Evolutionary conservation across 1,140 invertebrate species (phyloP).

Genomic region (Drosophila murphyi): DNA sequence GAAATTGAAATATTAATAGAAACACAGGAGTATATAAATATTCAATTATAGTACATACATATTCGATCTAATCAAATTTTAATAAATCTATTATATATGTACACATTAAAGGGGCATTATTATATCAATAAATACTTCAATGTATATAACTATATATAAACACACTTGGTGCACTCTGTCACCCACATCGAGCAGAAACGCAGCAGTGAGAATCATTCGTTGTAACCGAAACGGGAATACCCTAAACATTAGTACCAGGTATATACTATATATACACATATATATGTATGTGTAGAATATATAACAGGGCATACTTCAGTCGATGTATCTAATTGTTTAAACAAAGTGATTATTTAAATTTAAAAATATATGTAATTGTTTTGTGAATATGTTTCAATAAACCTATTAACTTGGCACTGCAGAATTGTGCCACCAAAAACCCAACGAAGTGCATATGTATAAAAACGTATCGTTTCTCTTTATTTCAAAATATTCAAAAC

Average conservation of each 20-base stretch:
- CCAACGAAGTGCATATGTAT: neutral
- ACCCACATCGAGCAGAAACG: constrained; percentile 35
- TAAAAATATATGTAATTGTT: constrained; percentile 66
- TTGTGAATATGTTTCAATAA: constrained; percentile 76
- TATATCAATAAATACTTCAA: constrained; percentile 39
- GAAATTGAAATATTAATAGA: constrained; percentile 65
- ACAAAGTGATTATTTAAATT: constrained; percentile 72
- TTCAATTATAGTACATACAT: constrained; percentile 56
- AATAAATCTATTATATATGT: constrained; percentile 47
- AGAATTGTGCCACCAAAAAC: constrained; percentile 55
- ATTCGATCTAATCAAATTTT: constrained; percentile 66
- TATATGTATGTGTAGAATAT: constrained; percentile 7
- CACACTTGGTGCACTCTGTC: constrained; percentile 44
- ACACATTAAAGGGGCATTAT: constrained; percentile 70
- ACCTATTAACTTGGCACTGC: constrained; percentile 53
- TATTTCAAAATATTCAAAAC: constrained; percentile 10
- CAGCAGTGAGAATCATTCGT: constrained; percentile 39
- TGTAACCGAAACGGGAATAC: constrained; percentile 38
- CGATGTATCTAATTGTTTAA: constrained; percentile 61
- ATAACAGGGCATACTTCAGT: neutral
- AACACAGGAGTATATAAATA: constrained; percentile 37
- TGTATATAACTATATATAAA: constrained; percentile 40
- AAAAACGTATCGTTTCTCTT: constrained; percentile 16
- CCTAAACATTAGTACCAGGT: constrained; percentile 17
- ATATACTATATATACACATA: constrained; percentile 21